Percentiles rank a stretch among this genome's conserved stretches.
Evolutionary conservation across 1,140 invertebrate genomes (phyloP).

Genomic region (Saccostrea echinata): DNA sequence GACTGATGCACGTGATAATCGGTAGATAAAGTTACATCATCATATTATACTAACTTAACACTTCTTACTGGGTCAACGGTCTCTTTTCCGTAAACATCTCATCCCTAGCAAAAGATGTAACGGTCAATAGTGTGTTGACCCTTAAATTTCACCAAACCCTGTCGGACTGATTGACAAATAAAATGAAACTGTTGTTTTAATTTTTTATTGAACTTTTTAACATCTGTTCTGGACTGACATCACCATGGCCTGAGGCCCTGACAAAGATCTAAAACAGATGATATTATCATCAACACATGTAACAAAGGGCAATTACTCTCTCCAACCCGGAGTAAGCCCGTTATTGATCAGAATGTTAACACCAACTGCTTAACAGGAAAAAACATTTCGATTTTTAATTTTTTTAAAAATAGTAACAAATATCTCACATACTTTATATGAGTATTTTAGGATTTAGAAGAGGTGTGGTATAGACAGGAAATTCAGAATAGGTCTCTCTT

Average conservation of each 20-base stretch:
- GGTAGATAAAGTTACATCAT: not conserved
- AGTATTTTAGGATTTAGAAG: not conserved
- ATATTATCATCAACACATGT: constrained; percentile 7
- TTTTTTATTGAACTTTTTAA: constrained; percentile 36
- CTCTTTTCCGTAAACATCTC: not conserved
- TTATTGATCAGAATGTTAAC: constrained; percentile 4
- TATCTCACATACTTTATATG: not conserved
- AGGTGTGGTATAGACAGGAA: not conserved
- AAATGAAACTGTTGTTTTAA: not conserved
- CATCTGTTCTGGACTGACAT: not conserved
- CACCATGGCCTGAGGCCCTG: not conserved
- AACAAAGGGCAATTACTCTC: constrained; percentile 6
- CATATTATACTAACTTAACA: not conserved
- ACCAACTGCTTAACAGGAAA: not conserved
- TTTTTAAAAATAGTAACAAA: not conserved
- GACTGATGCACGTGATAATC: constrained; percentile 20
- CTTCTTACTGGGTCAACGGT: not conserved
- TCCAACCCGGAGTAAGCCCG: not conserved
- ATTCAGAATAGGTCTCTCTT: not conserved
- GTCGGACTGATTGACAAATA: not conserved
- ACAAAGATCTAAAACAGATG: not conserved
- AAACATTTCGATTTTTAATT: not conserved
- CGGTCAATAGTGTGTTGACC: not conserved
- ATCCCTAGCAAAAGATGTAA: not conserved
- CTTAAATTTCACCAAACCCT: not conserved